Evolutionary conservation across 2,888 invertebrate species (phyloP).

Genomic region (Empis stercorea): DNA sequence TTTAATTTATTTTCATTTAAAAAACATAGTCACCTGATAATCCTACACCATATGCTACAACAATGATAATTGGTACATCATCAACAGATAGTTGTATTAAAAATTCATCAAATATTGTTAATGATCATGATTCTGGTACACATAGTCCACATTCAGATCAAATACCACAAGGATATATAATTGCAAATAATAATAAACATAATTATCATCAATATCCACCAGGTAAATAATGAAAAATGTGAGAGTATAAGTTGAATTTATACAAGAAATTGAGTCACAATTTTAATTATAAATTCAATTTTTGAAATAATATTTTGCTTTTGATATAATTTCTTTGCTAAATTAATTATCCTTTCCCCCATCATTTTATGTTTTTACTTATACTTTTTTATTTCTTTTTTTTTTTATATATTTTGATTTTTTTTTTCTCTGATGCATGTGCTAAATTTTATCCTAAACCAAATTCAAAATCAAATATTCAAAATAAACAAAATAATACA

Average conservation of each 20-base stretch:
- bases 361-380: no score
- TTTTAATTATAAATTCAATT: no score
- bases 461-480: neutral
- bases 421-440: no score
- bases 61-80: slow-evolving; percentile 46
- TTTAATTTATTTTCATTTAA: neutral
- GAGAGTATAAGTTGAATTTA: no score
- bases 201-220: slow-evolving; percentile 31
- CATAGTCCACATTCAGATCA: slow-evolving; percentile 35
- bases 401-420: no score
- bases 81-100: slow-evolving; percentile 35
- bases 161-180: slow-evolving; percentile 15
- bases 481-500: no score
- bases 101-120: slow-evolving; percentile 28
- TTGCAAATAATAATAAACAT: slow-evolving; percentile 23
- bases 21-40: slow-evolving; percentile 43
- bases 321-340: no score
- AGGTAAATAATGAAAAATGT: no score
- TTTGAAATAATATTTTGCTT: no score
- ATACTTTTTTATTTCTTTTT: no score
- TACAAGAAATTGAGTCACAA: no score
- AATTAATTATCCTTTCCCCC: no score
- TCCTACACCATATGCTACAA: slow-evolving; percentile 62
- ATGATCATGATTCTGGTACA: slow-evolving; percentile 36
- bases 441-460: slow-evolving; percentile 4